Evolutionary conservation across 2,888 invertebrate species (phyloP).

Genomic region (Hirtodrosophila alboralis): DNA sequence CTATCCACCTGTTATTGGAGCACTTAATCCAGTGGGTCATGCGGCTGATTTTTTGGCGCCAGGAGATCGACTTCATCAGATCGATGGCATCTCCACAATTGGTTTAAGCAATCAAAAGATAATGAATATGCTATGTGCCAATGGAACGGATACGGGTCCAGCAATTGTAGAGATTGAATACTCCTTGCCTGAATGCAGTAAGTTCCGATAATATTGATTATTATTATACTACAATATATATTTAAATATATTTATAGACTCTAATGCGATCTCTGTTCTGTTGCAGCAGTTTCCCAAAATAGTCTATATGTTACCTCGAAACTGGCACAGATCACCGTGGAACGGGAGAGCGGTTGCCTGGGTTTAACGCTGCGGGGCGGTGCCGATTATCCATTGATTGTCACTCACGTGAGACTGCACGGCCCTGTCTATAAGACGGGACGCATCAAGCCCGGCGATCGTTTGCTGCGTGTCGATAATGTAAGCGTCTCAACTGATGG

Average conservation of each 20-base stretch:
- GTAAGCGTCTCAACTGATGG: constrained; percentile 83
- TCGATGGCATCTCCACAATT: constrained; percentile 92
- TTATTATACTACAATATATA: neutral
- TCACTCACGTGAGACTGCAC: constrained; percentile 94
- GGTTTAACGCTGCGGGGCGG: constrained; percentile 95
- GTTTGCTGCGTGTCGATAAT: constrained; percentile 93
- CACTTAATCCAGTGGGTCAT: constrained; percentile 83
- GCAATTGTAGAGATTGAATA: constrained; percentile 93
- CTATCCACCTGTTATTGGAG: constrained; percentile 84
- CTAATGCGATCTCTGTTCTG: neutral
- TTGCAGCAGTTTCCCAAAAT: constrained; percentile 87
- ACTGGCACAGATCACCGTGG: constrained; percentile 91
- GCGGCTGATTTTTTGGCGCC: constrained; percentile 90
- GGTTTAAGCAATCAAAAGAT: constrained; percentile 92
- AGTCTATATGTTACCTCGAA: constrained; percentile 90
- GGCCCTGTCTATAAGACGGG: constrained; percentile 96
- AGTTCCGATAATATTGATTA: constrained; percentile 79
- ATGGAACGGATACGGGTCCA: constrained; percentile 86
- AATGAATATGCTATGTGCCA: constrained; percentile 87
- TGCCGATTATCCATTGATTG: constrained; percentile 91
- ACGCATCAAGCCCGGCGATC: constrained; percentile 94
- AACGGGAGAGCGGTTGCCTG: constrained; percentile 91
- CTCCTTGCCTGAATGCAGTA: constrained; percentile 92
- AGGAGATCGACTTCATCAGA: constrained; percentile 91
- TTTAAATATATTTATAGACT: neutral